These are phyloP conservation scores for Danio albolineatus DNA, from an alignment of 2,797 vertebrate genomes.

Conservation along the genomic window DNA sequence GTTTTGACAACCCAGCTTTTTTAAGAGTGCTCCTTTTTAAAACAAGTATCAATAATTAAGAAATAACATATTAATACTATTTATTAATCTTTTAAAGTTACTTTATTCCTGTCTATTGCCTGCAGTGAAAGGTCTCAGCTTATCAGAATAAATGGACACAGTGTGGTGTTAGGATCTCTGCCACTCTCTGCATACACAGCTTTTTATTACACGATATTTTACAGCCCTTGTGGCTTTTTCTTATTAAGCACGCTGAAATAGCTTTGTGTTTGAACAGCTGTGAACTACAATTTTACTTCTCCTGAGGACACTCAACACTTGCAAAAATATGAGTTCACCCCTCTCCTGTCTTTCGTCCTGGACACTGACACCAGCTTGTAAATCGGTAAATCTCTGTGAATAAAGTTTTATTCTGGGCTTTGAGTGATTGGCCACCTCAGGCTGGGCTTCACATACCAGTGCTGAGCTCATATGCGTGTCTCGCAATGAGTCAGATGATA, in stretches of 20 bases:
- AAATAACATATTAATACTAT: background rate
- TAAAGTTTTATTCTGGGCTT: slow-evolving; percentile 63
- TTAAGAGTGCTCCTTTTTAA: background rate
- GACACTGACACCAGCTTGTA: slow-evolving; percentile 67
- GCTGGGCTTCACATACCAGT: slow-evolving; percentile 32
- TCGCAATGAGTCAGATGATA: slow-evolving; percentile 67
- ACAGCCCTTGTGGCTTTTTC: slow-evolving; percentile 58
- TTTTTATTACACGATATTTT: slow-evolving; percentile 61
- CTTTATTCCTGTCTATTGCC: background rate
- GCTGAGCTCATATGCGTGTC: slow-evolving; percentile 76
- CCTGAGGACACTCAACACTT: slow-evolving; percentile 65
- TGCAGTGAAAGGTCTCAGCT: slow-evolving; percentile 36
- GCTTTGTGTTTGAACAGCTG: slow-evolving; percentile 69
- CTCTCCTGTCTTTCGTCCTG: slow-evolving; percentile 61
- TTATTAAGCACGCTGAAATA: slow-evolving; percentile 62
- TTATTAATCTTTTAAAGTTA: background rate
- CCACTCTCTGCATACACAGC: slow-evolving; percentile 35
- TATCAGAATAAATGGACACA: slow-evolving; percentile 36
- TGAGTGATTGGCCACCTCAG: slow-evolving; percentile 59
- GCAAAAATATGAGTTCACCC: slow-evolving; percentile 59
- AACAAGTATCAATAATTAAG: background rate
- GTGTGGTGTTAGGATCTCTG: slow-evolving; percentile 37
- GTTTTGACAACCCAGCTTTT: no score
- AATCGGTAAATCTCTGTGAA: slow-evolving; percentile 67
- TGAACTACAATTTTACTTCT: slow-evolving; percentile 64